A percentile compares a stretch with the other conserved stretches of the same genome.
phyloP scores from a whole-genome alignment of 1,140 invertebrate species.

The Aphis craccivora region DNA sequence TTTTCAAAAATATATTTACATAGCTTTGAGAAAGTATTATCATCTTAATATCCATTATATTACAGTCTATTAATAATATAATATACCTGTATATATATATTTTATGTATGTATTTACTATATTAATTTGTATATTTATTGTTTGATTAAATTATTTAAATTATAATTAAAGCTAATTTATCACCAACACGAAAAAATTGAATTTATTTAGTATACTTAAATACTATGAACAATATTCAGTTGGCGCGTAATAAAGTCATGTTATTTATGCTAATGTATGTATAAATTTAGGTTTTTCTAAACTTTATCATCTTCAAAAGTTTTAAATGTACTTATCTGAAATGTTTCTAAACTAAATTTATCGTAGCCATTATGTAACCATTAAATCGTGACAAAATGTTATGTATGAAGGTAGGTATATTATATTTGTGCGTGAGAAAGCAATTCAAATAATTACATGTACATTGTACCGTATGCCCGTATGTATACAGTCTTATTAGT shows the following conservation, averaged over 20 bases:
- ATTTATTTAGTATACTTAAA: background rate
- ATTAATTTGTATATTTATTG: background rate
- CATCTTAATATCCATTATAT: background rate
- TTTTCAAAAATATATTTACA: background rate
- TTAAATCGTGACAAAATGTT: background rate
- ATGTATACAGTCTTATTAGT: background rate
- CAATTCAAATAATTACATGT: background rate
- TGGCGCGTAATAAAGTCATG: background rate
- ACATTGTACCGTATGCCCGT: background rate
- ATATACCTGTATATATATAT: background rate
- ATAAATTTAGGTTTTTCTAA: background rate
- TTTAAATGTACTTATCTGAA: background rate
- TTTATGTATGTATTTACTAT: background rate
- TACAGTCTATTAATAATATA: background rate
- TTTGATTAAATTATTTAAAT: background rate
- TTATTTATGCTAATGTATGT: too few relatives aligned
- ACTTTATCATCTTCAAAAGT: background rate
- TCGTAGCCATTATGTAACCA: background rate
- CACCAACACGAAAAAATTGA: background rate
- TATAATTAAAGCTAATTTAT: background rate
- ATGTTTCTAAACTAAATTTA: background rate
- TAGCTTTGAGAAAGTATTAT: background rate
- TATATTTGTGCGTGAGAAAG: background rate
- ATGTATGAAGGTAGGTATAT: background rate
- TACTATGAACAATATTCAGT: background rate